Conservation (phyloP, 2,888 invertebrate genomes). For the Helobdella robusta region DNA sequence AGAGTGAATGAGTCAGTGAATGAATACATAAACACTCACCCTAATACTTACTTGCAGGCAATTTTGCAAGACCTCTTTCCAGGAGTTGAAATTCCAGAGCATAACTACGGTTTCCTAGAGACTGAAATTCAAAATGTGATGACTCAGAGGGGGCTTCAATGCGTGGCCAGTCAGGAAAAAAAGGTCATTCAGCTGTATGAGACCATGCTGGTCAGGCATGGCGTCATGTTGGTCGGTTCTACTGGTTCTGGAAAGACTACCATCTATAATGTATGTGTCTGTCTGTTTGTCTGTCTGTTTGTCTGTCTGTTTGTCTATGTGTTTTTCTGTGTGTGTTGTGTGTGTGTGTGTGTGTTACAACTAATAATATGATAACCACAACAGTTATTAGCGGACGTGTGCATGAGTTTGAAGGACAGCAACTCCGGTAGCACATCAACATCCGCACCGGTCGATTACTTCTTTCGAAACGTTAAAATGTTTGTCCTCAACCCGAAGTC, state of each 20-base stretch:
- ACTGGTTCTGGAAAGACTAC: slow-evolving; percentile 78
- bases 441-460: no score
- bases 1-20: no score
- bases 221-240: slow-evolving; percentile 82
- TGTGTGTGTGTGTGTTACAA: not conserved
- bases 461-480: slow-evolving; percentile 64
- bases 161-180: slow-evolving; percentile 64
- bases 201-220: slow-evolving; percentile 81
- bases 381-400: slow-evolving; percentile 63
- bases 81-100: slow-evolving; percentile 65
- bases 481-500: slow-evolving; percentile 81
- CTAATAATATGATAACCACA: slow-evolving; percentile 5
- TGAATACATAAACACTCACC: no score
- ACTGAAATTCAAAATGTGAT: slow-evolving; percentile 55
- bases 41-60: slow-evolving; percentile 53
- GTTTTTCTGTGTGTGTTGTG: not conserved
- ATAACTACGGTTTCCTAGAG: slow-evolving; percentile 68
- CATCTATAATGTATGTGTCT: slow-evolving; percentile 57
- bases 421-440: no score
- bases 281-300: not conserved
- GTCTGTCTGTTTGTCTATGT: slow-evolving; percentile 1
- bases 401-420: slow-evolving; percentile 60
- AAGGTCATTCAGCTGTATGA: slow-evolving; percentile 79
- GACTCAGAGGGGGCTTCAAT: slow-evolving; percentile 54
- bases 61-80: slow-evolving; percentile 83